Evolutionary conservation across 2,797 vertebrate genomes (phyloP).

Genomic region (Enteromius viviparus): DNA sequence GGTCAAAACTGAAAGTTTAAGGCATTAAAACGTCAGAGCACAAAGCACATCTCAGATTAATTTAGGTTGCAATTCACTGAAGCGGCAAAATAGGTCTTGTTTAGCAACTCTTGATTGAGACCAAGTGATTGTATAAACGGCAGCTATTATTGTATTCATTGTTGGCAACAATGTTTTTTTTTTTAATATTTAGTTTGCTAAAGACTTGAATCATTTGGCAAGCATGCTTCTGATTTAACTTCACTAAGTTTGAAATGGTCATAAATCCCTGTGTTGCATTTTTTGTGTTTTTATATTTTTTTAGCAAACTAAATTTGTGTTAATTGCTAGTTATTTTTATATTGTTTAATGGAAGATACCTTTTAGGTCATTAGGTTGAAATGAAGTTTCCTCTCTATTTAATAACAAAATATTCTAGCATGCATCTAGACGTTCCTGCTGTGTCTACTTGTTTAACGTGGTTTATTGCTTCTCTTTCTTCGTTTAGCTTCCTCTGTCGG

Average conservation of each 20-base stretch:
- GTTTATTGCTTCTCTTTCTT: background rate
- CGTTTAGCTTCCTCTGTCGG: background rate
- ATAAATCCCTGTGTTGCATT: background rate
- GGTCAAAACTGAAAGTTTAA: slow-evolving; percentile 29
- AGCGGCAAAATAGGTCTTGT: background rate
- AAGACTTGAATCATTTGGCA: background rate
- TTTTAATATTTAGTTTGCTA: background rate
- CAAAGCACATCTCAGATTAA: slow-evolving; percentile 1
- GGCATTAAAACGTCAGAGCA: background rate
- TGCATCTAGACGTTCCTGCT: background rate
- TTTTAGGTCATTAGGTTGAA: background rate
- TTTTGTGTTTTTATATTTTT: background rate
- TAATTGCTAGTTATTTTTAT: background rate
- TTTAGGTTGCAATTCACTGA: background rate
- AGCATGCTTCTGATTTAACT: background rate
- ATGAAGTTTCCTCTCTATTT: background rate
- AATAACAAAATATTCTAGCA: background rate
- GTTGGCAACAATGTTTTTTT: background rate
- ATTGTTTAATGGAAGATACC: background rate
- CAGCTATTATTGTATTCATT: background rate
- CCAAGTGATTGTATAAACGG: no score
- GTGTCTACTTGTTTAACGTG: background rate
- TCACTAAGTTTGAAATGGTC: background rate
- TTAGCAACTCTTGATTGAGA: background rate
- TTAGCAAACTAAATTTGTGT: background rate